Base-by-base conservation (phyloP, 1,140 invertebrate species). In the Caerostris extrusa region DNA sequence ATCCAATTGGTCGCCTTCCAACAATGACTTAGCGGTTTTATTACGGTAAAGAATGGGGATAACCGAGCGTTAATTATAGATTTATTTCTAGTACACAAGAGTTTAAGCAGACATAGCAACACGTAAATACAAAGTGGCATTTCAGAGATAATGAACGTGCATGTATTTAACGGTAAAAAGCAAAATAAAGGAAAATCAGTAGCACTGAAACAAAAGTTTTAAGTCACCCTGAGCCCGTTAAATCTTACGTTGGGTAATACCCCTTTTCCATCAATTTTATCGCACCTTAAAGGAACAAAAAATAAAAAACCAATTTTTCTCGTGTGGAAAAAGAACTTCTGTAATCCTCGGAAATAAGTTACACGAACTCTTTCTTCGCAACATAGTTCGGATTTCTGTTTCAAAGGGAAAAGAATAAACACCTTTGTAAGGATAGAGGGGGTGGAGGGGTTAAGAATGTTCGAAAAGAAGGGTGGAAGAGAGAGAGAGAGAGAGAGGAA, bases 311-410 rank as follows among this genome's bases (percentile, higher is more conserved):
- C 50, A 14, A 85, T 85, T 85, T 85, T 57, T 14, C 86, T 67
- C 12, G 10, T 7, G 5, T n/a, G 34, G 64, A 88, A 88, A n/a
- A 88, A 67, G 19, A 88, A 55, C 53, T 83, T 57, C 55, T 83
- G 86, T 88, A 88, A 88, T 88, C 86, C 86, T 64, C 50, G 86
- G 86, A 88, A 88, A 88, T 88, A 88, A 88, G 86, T 50, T 85
- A 60, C 83, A 85, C 83, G 56, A 85, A 85, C 64, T 56, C 56
- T 55, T 71, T 17, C 50, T 67, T 56, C n/a, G 86, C 86, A 67
- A 88, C 86, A 88, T 64, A 50, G 88, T 90, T 90, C 88, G 17
- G 55, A 71, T 71, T 71, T 90, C 88, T 69, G 53, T 85, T 85
- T 58, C 83, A 85, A 85, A 85, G 19, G 55, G 56, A 8, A 60